Evolutionary conservation across 2,888 invertebrate genomes (phyloP), one percentile per base, ranked within the genome.

Genomic region (Dexiosoma caninum): DNA sequence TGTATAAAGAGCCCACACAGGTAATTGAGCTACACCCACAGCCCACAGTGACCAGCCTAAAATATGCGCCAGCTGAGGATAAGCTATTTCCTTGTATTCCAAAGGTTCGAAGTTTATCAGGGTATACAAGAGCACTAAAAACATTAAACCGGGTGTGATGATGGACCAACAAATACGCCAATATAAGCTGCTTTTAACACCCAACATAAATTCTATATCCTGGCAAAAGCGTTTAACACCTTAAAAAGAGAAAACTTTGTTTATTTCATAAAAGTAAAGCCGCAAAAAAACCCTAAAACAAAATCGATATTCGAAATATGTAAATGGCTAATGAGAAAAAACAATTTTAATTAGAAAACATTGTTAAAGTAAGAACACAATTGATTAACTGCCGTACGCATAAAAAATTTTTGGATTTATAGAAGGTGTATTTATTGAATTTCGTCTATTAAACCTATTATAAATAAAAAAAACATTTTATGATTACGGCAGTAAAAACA

Each of bases 121-220:
- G 8, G 94, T 95, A 86, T 95, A 96, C 8, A 94, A 82, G 72
- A 96, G 92, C 53, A 96, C 95, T 0, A 92, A 87, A 14, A 93
- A 90, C 92, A 96, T 93, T 72, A 95, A 89, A 0, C 92, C 87
- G 0, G 96, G 96, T 8, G 95, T 95, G 62, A 95, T 90, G 14
- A 95, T 62, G 0, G 93, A 93, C 96, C 96, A 97, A 83, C 95
- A 95, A 40, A 95, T 85, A 82, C 95, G 92, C 96, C 96, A 96
- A 87, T 95, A 96, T 19, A 93, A 84, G 0, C 94, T 84, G 1
- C 90, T 90, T 87, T 93, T 93, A 1, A 91, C 90, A 37, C 93
- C 93, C 84, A 95, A 89, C 96, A 96, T 96, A 87, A 94, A 96
- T 87, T 96, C 95, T 57, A 96, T 91, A 85, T 96, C 96, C 49